These are phyloP conservation scores for Mesocricetus auratus DNA, from an alignment of 2,113 vertebrate species.

Conservation along the genomic window DNA sequence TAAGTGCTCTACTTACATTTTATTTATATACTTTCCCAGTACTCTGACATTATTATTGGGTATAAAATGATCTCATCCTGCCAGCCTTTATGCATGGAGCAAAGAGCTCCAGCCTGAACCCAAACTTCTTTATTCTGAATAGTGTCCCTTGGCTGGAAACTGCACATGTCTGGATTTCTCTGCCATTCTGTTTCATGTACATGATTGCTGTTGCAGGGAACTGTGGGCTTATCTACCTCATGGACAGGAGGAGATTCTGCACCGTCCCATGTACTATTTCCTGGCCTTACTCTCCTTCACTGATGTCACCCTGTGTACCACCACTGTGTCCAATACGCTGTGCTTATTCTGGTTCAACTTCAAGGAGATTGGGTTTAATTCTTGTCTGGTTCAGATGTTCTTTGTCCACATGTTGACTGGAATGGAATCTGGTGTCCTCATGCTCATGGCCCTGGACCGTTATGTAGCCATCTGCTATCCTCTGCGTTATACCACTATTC, in stretches of 20 bases:
- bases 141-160: slow-evolving; percentile 77
- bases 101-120: slow-evolving; percentile 68
- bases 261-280: slow-evolving; percentile 75
- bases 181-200: slow-evolving; percentile 78
- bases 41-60: neutral
- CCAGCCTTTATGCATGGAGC: slow-evolving; percentile 32
- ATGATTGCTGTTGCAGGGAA: slow-evolving; percentile 67
- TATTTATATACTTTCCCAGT: slow-evolving; percentile 19
- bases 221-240: slow-evolving; percentile 74
- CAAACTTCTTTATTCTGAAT: slow-evolving; percentile 61
- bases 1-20: neutral
- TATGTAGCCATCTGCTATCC: slow-evolving; percentile 75
- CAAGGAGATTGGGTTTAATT: slow-evolving; percentile 24
- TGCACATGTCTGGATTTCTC: slow-evolving; percentile 14
- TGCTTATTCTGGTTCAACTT: slow-evolving; percentile 77
- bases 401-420: slow-evolving; percentile 30
- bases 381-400: slow-evolving; percentile 42
- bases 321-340: slow-evolving; percentile 70
- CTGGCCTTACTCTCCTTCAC: slow-evolving; percentile 73
- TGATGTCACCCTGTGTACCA: slow-evolving; percentile 55
- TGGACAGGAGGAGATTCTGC: slow-evolving; percentile 67
- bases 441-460: slow-evolving; percentile 71
- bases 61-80: neutral
- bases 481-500: slow-evolving; percentile 48
- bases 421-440: slow-evolving; percentile 67